Evolutionary conservation across 2,113 vertebrate genomes (phyloP).

Genomic region (Rhegmatorhina hoffmannsi): DNA sequence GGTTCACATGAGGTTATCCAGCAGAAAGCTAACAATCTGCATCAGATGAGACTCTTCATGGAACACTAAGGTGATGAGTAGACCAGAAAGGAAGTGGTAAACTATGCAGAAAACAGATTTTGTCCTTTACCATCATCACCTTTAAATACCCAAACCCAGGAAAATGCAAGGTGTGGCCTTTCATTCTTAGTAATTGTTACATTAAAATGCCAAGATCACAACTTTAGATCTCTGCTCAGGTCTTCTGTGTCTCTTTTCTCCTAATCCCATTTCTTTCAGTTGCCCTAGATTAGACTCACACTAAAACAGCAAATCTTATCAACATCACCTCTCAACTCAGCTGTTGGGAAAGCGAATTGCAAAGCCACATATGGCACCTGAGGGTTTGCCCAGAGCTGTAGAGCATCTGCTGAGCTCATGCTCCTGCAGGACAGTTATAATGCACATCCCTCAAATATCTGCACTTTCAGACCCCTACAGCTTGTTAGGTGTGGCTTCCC

Average conservation of each 20-base stretch:
- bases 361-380: not conserved
- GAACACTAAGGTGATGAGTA: not conserved
- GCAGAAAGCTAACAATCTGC: not conserved
- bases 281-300: not conserved
- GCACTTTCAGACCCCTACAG: not conserved
- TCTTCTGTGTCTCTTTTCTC: not conserved
- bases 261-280: not conserved
- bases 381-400: not conserved
- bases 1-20: not conserved
- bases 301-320: not conserved
- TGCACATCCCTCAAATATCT: rapidly evolving
- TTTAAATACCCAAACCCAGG: not conserved
- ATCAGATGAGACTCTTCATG: not conserved
- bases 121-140: not conserved
- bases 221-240: not conserved
- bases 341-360: not conserved
- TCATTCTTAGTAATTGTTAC: not conserved
- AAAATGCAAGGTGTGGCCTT: not conserved
- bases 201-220: not conserved
- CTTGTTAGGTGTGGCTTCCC: not conserved
- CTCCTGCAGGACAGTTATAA: not conserved
- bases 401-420: not conserved
- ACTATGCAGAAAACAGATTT: not conserved
- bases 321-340: not conserved
- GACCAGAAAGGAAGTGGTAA: not conserved